These are phyloP conservation scores for Diaphora mendica DNA, from an alignment of 2,888 invertebrate species.

Conservation along the genomic window DNA sequence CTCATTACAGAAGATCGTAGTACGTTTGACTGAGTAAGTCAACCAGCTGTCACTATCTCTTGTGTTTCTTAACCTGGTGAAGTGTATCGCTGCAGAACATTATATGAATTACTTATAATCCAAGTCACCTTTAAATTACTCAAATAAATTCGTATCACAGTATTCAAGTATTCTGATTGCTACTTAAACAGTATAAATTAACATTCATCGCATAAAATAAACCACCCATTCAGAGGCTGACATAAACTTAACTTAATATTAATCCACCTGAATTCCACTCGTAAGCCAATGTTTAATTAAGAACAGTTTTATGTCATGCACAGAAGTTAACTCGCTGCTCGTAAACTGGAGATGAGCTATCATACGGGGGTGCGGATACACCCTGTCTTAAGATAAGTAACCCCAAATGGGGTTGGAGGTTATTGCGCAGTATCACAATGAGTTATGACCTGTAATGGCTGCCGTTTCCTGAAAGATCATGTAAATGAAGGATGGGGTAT, in stretches of 20 bases:
- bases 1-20: no score
- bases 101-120: not conserved
- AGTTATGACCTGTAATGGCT: slow-evolving; percentile 44
- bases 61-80: no score
- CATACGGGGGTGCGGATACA: slow-evolving; percentile 31
- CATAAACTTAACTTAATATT: slow-evolving; percentile 15
- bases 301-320: slow-evolving; percentile 42
- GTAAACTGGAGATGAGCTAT: slow-evolving; percentile 29
- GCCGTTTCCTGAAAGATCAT: slow-evolving; percentile 28
- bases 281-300: slow-evolving; percentile 51
- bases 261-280: slow-evolving; percentile 16
- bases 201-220: not conserved
- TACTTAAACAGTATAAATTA: not conserved
- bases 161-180: not conserved
- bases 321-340: slow-evolving; percentile 18
- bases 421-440: slow-evolving; percentile 51
- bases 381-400: slow-evolving; percentile 54
- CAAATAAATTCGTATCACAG: not conserved
- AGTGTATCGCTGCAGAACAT: not conserved
- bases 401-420: slow-evolving; percentile 49
- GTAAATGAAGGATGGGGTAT: slow-evolving; percentile 24
- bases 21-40: no score
- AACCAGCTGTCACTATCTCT: no score
- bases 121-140: not conserved
- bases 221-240: not conserved